These are phyloP conservation scores for Callyntrura guangdongensis DNA, from an alignment of 2,888 invertebrate species.

Conservation along the genomic window DNA sequence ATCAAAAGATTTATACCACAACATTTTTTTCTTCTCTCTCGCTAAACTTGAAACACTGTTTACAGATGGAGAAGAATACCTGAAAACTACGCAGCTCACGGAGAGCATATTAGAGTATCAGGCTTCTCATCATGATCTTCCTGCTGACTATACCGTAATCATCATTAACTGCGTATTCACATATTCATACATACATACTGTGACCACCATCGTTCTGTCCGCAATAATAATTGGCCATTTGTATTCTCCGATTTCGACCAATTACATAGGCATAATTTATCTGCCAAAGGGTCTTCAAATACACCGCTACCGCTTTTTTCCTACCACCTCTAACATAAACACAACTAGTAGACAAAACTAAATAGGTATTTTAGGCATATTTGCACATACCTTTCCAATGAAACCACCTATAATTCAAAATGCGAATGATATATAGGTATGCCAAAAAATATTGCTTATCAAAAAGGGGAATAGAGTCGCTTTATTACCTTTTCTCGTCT, in stretches of 20 bases:
- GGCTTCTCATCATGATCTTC: neutral
- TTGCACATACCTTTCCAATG: no score
- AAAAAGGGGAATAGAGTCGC: no score
- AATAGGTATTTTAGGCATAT: neutral
- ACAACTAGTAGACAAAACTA: neutral
- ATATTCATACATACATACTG: neutral
- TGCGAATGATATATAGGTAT: neutral
- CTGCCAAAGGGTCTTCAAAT: constrained; percentile 44
- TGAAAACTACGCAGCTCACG: neutral
- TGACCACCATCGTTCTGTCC: constrained; percentile 43
- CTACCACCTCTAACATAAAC: neutral
- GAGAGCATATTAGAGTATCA: constrained; percentile 40
- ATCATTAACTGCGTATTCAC: constrained; percentile 48
- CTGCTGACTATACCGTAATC: constrained; percentile 31
- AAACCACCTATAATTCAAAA: neutral
- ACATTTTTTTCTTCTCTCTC: constrained; percentile 38
- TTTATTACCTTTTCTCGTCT: no score
- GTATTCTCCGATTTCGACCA: constrained; percentile 65
- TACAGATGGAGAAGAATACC: neutral
- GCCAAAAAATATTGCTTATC: neutral
- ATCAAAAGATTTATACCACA: constrained; percentile 66
- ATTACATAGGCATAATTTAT: constrained; percentile 63
- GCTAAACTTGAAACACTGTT: neutral
- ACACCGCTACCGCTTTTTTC: constrained; percentile 58
- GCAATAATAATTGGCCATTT: constrained; percentile 72